Percentiles rank a stretch among this genome's conserved stretches.
Evolutionary conservation across 2,888 invertebrate species (phyloP).

Genomic region (Hyposoter didymator): DNA sequence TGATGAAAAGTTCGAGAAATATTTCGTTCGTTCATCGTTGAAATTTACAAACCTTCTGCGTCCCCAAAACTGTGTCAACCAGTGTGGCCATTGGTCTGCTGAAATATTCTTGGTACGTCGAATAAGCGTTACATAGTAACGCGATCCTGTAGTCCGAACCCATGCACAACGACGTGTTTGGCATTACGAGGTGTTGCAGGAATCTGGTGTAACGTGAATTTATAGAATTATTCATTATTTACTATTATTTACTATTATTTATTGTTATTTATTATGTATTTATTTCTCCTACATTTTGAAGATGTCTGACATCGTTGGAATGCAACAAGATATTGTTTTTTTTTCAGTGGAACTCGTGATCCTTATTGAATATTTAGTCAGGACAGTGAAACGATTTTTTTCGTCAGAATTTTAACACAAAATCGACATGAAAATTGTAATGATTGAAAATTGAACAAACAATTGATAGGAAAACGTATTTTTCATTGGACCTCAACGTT

Average conservation of each 20-base stretch:
- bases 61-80: constrained; percentile 93
- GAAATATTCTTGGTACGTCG: constrained; percentile 96
- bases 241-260: neutral
- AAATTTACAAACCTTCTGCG: constrained; percentile 85
- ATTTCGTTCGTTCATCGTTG: neutral
- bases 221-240: too few species aligned
- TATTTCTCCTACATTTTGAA: too few species aligned
- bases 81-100: constrained; percentile 96
- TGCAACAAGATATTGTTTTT: too few species aligned
- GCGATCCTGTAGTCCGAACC: constrained; percentile 96
- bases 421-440: too few species aligned
- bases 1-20: neutral
- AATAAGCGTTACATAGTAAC: constrained; percentile 97
- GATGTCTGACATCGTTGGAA: too few species aligned
- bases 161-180: constrained; percentile 90
- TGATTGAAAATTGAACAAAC: too few species aligned
- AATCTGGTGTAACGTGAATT: constrained; percentile 86
- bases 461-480: too few species aligned
- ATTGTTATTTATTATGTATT: too few species aligned
- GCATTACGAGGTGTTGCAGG: constrained; percentile 93
- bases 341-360: neutral
- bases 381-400: neutral
- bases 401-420: too few species aligned
- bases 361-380: neutral
- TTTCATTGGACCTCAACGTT: too few species aligned